Conservation (phyloP, 2,888 invertebrate species). For the Lamellibrachia satsuma region DNA sequence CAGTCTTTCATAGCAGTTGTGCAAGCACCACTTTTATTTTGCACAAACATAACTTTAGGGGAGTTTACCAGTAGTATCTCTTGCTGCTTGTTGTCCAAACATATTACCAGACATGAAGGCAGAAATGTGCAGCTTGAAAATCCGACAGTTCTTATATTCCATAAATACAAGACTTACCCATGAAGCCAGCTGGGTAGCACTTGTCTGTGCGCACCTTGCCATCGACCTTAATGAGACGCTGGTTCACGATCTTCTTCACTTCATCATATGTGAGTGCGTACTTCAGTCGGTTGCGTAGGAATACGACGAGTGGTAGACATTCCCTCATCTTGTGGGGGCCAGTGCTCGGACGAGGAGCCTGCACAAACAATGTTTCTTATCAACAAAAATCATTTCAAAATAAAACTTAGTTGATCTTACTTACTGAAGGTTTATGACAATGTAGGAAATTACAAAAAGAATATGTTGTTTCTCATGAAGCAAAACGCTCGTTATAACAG, state of each 20-base stretch:
- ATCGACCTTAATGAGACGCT: constrained; percentile 96
- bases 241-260: constrained; percentile 97
- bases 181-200: constrained; percentile 97
- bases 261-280: constrained; percentile 97
- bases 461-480: not conserved
- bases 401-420: not conserved
- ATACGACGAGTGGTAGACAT: constrained; percentile 94
- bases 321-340: constrained; percentile 98
- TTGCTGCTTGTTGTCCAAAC: too few relatives aligned
- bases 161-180: constrained; percentile 79
- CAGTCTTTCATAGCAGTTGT: too few relatives aligned
- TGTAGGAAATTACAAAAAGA: not conserved
- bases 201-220: constrained; percentile 97
- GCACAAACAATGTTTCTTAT: constrained; percentile 20
- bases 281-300: constrained; percentile 95
- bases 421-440: not conserved
- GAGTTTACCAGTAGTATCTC: too few relatives aligned
- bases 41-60: too few relatives aligned
- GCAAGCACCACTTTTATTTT: too few relatives aligned
- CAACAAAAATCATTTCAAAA: not conserved
- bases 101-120: too few relatives aligned
- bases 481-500: not conserved
- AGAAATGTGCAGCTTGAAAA: not conserved
- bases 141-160: not conserved
- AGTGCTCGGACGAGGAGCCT: constrained; percentile 93